Conservation (phyloP, 2,113 vertebrate species). For the Gorsachius goisagi region DNA sequence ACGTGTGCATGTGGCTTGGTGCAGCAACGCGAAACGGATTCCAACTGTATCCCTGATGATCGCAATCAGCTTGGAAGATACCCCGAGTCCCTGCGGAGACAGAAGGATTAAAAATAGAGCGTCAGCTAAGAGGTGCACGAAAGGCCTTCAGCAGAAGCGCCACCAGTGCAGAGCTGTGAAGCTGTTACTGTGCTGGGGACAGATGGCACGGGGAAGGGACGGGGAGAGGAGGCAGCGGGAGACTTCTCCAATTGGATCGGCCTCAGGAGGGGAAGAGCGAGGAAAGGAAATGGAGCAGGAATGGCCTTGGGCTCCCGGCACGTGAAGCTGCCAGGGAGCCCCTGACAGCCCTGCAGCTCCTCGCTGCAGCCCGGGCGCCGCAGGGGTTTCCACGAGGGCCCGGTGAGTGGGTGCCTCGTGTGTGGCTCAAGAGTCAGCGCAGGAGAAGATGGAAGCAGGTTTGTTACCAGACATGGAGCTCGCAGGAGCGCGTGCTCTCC, state of each 20-base stretch:
- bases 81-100: background rate
- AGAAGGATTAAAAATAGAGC: background rate
- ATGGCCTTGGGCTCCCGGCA: background rate
- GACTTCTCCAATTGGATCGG: accelerated
- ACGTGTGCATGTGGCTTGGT: background rate
- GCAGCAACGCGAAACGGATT: background rate
- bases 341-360: background rate
- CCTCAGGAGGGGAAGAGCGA: background rate
- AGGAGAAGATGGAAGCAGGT: background rate
- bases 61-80: background rate
- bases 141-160: background rate
- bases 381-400: background rate
- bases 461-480: background rate
- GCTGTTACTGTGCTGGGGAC: background rate
- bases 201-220: background rate
- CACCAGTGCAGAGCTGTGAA: background rate
- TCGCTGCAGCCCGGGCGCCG: accelerated
- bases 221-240: background rate
- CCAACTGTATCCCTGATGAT: background rate
- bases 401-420: accelerated
- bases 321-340: background rate
- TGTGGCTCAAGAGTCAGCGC: background rate
- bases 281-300: background rate
- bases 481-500: accelerated
- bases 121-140: background rate